A percentile compares a stretch with the other conserved stretches of the same genome.
Evolutionary conservation across 1,140 invertebrate species (phyloP).

Genomic region (Aradophagus sp.): DNA sequence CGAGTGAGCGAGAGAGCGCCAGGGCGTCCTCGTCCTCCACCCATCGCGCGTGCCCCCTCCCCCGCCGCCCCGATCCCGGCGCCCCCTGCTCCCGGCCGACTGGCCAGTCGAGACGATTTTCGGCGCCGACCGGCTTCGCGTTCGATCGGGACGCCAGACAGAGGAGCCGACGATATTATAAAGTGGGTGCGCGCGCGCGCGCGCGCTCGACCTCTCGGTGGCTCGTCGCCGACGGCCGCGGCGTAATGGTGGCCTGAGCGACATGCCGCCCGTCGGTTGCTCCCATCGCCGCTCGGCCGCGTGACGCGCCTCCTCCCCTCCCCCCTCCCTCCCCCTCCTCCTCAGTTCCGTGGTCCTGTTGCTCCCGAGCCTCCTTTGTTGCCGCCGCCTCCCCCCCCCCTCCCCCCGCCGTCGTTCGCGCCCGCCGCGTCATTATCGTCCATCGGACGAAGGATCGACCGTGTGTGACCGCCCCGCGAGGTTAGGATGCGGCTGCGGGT

Average conservation of each 20-base stretch:
- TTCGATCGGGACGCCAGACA: background rate
- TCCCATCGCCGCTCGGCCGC: conserved; percentile 29
- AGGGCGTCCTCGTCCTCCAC: conserved; percentile 17
- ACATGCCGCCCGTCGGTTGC: conserved; percentile 40
- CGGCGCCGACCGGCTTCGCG: background rate
- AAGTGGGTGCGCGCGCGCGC: conserved; percentile 51
- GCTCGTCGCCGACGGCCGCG: background rate
- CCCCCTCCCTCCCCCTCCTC: background rate
- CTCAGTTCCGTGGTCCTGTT: too few relatives aligned
- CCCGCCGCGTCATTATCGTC: background rate
- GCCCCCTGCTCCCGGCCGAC: too few relatives aligned
- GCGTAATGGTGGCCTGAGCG: conserved; percentile 46
- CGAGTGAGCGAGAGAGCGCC: conserved; percentile 7
- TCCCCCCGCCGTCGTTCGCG: background rate
- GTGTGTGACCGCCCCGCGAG: too few relatives aligned
- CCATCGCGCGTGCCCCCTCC: conserved; percentile 27
- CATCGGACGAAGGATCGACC: too few relatives aligned
- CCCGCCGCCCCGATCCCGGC: too few relatives aligned
- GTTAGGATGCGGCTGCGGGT: too few relatives aligned
- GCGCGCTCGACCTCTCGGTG: conserved; percentile 20
- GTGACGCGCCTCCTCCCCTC: conserved; percentile 3
- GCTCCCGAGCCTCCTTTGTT: too few relatives aligned
- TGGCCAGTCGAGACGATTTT: too few relatives aligned
- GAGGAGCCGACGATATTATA: conserved; percentile 1
- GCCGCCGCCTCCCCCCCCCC: background rate